Conservation (phyloP, 2,888 invertebrate species). For the Elaeidobius kamerunicus region DNA sequence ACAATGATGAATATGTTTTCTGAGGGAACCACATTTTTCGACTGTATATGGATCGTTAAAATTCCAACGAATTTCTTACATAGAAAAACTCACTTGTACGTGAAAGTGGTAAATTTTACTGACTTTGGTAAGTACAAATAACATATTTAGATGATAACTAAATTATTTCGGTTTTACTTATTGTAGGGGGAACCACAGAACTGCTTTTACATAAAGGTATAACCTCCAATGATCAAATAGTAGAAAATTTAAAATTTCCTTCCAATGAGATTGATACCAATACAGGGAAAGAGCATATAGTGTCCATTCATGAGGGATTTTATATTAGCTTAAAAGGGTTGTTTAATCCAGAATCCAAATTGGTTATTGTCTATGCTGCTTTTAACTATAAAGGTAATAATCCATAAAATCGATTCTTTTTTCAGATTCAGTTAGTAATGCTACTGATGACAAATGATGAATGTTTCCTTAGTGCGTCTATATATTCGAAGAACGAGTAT, state of each 20-base stretch:
- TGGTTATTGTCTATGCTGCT: conserved; percentile 67
- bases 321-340: conserved; percentile 66
- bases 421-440: too few relatives aligned
- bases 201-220: conserved; percentile 64
- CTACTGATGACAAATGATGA: too few relatives aligned
- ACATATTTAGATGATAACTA: too few relatives aligned
- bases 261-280: conserved; percentile 35
- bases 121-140: conserved; percentile 40
- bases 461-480: too few relatives aligned
- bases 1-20: conserved; percentile 72
- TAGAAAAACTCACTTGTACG: conserved; percentile 64
- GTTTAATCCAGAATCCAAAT: conserved; percentile 59
- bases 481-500: too few relatives aligned
- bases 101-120: conserved; percentile 50
- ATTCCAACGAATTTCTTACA: conserved; percentile 62
- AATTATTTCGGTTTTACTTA: too few relatives aligned
- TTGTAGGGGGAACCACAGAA: conserved; percentile 61
- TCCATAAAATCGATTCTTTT: too few relatives aligned
- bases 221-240: conserved; percentile 59
- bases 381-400: conserved; percentile 69
- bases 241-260: conserved; percentile 60
- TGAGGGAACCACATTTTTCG: conserved; percentile 58
- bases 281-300: conserved; percentile 57
- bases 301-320: conserved; percentile 62
- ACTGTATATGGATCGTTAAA: conserved; percentile 70